Conservation (phyloP, 2,888 invertebrate species). For the Alitta virens region DNA sequence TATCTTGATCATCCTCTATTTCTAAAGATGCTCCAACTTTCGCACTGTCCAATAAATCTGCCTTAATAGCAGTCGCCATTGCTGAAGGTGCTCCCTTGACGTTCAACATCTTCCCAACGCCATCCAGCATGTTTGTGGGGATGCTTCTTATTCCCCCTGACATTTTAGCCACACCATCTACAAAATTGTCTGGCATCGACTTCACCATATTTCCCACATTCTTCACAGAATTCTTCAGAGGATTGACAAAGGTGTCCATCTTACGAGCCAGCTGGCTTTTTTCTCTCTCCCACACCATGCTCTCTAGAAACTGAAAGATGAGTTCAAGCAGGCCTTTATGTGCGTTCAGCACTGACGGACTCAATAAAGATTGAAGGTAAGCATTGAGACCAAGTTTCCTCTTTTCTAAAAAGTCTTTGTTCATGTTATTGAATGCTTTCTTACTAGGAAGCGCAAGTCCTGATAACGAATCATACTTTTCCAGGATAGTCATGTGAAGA, state of each 20-base stretch:
- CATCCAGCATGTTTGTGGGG: conserved; percentile 35
- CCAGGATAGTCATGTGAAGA: conserved; percentile 75
- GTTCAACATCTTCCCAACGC: conserved; percentile 42
- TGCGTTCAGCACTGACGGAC: conserved; percentile 63
- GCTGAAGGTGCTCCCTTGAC: conserved; percentile 28
- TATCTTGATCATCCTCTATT: conserved; percentile 61
- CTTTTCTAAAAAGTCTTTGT: conserved; percentile 73
- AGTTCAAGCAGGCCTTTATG: conserved; percentile 67
- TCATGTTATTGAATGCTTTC: conserved; percentile 91
- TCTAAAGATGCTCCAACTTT: conserved; percentile 53
- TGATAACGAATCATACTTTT: conserved; percentile 66
- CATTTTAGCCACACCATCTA: conserved; percentile 75
- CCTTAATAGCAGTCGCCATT: conserved; percentile 19
- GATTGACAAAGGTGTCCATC: conserved; percentile 67
- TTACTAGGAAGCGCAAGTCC: conserved; percentile 80
- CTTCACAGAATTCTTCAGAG: conserved; percentile 79
- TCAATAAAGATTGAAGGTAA: conserved; percentile 72
- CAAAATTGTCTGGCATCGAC: conserved; percentile 83
- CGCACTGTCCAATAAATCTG: conserved; percentile 30
- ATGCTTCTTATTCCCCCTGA: conserved; percentile 62
- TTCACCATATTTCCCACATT: conserved; percentile 73
- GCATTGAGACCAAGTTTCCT: conserved; percentile 74
- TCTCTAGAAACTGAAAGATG: conserved; percentile 67
- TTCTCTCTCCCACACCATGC: conserved; percentile 70
- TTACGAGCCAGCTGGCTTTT: conserved; percentile 56